These are phyloP conservation scores for Empis livida DNA, from an alignment of 2,888 invertebrate genomes.

Conservation along the genomic window DNA sequence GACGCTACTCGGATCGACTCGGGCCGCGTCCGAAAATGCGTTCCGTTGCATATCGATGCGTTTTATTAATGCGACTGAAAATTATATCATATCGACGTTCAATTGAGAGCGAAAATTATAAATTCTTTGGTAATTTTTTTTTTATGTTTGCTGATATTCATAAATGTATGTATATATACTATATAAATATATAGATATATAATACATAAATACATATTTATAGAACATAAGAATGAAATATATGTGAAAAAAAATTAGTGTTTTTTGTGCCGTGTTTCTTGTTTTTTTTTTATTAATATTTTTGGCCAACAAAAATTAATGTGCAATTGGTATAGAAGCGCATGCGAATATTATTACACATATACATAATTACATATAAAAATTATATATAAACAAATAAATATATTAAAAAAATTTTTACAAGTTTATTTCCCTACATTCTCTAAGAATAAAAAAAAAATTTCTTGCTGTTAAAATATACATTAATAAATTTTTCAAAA, in stretches of 20 bases:
- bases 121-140: background rate
- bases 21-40: constrained; percentile 39
- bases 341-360: constrained; percentile 15
- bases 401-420: background rate
- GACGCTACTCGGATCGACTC: constrained; percentile 38
- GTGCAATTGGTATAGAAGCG: constrained; percentile 20
- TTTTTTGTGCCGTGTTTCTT: background rate
- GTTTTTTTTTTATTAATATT: background rate
- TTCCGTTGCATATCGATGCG: constrained; percentile 39
- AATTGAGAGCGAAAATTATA: constrained; percentile 17
- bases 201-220: no score
- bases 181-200: no score
- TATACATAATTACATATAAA: no score
- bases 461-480: no score
- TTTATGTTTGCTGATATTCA: background rate
- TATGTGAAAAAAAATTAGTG: background rate
- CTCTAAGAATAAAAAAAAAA: no score
- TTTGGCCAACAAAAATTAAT: constrained; percentile 8
- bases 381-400: background rate
- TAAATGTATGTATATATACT: no score
- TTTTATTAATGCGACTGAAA: constrained; percentile 38
- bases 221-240: no score
- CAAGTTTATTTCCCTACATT: no score
- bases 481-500: no score
- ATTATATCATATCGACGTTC: constrained; percentile 32